Evolutionary conservation across 2,888 invertebrate genomes (phyloP), one percentile per base, ranked within the genome.

Genomic region (Heliconius charithonia): DNA sequence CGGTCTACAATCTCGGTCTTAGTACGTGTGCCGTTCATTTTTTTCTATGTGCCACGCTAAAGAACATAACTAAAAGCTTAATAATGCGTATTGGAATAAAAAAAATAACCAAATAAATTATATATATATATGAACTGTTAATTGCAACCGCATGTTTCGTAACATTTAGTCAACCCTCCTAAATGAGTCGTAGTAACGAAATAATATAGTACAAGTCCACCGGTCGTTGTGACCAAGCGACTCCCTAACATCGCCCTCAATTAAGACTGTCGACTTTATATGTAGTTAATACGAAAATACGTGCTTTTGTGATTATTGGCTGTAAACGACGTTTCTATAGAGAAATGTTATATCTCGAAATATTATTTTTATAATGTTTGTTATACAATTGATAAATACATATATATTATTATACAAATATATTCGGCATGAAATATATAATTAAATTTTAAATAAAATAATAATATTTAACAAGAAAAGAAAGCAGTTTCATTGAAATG

Each of bases 261-360:
- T 94, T 94, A 94, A 93, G 93, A 93, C 92, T 90, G 92, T 91
- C 89, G 87, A 90, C 91, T 91, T 92, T 92, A 93, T 89, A 88
- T 88, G 88, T 86, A 91, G 93, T 93, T 94, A 93, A 94, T 94
- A 93, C 91, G 88, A 91, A 93, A 92, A 92, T 94, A 94, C 94
- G 93, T 94, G 93, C 88, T 86, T 85, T 85, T 93, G 91, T 92
- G 92, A 93, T 94, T 94, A 95, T 94, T 90, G 92, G 91, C 91
- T 92, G 86, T 87, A 88, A 89, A 88, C 87, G 88, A 86, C 88
- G 83, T 87, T 90, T 87, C 82, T 82, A 87, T 89, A 86, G 84
- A 82, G 75, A 81, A 80, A 78, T 67, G 66, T 56, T 80, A 80
- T 79, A 78, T 63, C 29, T 45, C 32, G 16, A n/a, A n/a, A 72